A percentile compares a stretch with the other conserved stretches of the same genome.
Conservation (phyloP, 2,888 invertebrate species). For the Elysia crispata region DNA sequence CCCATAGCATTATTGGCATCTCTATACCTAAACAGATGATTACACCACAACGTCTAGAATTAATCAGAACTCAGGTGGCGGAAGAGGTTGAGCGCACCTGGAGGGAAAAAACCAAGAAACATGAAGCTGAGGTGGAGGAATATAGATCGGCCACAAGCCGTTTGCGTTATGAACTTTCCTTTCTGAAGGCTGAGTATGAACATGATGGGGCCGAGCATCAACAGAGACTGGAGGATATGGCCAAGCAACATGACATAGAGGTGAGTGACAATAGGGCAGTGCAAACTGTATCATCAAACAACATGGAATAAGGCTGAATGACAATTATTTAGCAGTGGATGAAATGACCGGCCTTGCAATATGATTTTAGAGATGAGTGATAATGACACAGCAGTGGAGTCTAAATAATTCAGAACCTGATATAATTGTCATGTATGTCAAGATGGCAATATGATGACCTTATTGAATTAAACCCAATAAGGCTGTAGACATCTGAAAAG, state of each 20-base stretch:
- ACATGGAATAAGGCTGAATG: no score
- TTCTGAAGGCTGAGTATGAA: constrained; percentile 77
- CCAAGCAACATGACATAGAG: constrained; percentile 75
- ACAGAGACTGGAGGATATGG: constrained; percentile 71
- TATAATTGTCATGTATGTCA: no score
- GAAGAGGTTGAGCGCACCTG: constrained; percentile 73
- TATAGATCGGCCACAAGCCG: constrained; percentile 70
- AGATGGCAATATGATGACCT: no score
- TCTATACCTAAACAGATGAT: constrained; percentile 60
- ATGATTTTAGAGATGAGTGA: no score
- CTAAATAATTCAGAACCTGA: no score
- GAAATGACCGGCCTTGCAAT: no score
- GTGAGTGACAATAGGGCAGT: constrained; percentile 52
- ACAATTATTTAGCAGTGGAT: no score
- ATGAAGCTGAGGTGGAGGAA: constrained; percentile 72
- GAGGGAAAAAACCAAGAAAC: constrained; percentile 67
- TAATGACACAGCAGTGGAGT: no score
- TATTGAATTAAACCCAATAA: no score
- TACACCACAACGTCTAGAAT: constrained; percentile 71
- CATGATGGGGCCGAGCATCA: constrained; percentile 71
- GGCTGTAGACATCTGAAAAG: no score
- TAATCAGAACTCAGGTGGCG: constrained; percentile 68
- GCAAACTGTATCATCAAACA: no score
- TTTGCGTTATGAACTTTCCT: constrained; percentile 74
- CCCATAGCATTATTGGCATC: no score